phyloP scores from a whole-genome alignment of 2,113 vertebrate species.

The Leucosticte australis region DNA sequence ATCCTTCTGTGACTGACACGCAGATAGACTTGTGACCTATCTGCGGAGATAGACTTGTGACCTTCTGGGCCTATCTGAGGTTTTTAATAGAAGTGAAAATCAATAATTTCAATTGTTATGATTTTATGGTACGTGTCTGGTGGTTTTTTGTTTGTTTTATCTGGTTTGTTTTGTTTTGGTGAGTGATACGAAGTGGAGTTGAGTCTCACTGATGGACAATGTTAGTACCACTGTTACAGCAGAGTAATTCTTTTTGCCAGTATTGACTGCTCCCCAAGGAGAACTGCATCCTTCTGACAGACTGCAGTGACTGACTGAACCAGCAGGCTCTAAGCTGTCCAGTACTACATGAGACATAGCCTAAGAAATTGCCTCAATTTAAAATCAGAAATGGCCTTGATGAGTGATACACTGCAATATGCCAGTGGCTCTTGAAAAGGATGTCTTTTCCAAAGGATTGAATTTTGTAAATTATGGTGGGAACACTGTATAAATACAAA shows the following conservation, averaged over 20 bases:
- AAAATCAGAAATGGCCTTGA: not conserved
- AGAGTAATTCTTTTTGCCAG: not conserved
- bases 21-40: not conserved
- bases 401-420: not conserved
- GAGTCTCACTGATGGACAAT: no score
- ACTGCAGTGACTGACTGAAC: not conserved
- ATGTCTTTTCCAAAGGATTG: not conserved
- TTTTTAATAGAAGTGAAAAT: not conserved
- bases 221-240: not conserved
- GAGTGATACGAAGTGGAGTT: not conserved
- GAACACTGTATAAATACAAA: fast-evolving
- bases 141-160: not conserved
- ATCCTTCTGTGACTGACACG: not conserved
- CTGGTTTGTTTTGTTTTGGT: not conserved
- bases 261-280: not conserved
- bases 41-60: not conserved
- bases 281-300: not conserved
- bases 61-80: not conserved
- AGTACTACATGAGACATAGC: not conserved
- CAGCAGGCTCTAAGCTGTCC: no score
- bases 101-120: not conserved
- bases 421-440: not conserved
- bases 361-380: not conserved
- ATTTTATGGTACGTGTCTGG: not conserved
- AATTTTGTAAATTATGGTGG: not conserved